These are phyloP conservation scores for Drosophila prostipennis DNA, from an alignment of 2,888 invertebrate species.

Conservation along the genomic window DNA sequence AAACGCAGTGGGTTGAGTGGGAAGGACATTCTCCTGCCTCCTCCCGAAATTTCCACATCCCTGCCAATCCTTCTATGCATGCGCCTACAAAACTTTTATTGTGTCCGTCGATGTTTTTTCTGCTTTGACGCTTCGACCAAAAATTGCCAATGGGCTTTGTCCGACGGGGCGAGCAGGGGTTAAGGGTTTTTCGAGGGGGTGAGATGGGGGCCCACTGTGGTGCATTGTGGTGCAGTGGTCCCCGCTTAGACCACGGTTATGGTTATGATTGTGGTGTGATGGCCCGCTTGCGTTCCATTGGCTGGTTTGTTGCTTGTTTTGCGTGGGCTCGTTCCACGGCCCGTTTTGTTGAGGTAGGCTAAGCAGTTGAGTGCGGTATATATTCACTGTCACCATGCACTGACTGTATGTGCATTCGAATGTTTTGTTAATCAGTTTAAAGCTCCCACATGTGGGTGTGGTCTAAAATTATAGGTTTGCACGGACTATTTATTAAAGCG, in stretches of 20 bases:
- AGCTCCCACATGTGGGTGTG: slow-evolving; percentile 41
- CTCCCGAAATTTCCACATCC: slow-evolving; percentile 3
- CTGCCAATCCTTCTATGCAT: slow-evolving; percentile 27
- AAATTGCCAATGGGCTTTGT: slow-evolving; percentile 72
- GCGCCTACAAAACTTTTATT: slow-evolving; percentile 71
- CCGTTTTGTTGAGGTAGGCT: slow-evolving; percentile 69
- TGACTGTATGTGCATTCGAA: slow-evolving; percentile 22
- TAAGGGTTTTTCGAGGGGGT: neutral
- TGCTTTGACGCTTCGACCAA: slow-evolving; percentile 75
- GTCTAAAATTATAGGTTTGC: slow-evolving; percentile 19
- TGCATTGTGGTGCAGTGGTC: slow-evolving; percentile 18
- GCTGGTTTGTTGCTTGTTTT: slow-evolving; percentile 69
- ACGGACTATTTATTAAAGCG: neutral
- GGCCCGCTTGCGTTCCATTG: slow-evolving; percentile 65
- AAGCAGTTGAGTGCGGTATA: slow-evolving; percentile 52
- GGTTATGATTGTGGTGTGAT: slow-evolving; percentile 69
- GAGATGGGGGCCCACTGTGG: neutral
- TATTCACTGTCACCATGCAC: slow-evolving; percentile 20
- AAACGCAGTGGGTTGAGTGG: slow-evolving; percentile 34
- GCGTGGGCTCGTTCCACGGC: slow-evolving; percentile 28
- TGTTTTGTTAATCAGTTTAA: slow-evolving; percentile 47
- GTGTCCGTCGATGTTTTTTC: slow-evolving; percentile 73
- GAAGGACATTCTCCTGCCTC: slow-evolving; percentile 15
- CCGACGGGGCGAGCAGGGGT: neutral
- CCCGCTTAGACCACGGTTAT: slow-evolving; percentile 61